A percentile compares a stretch with the other conserved stretches of the same genome.
Evolutionary conservation across 2,797 vertebrate genomes (phyloP).

Genomic region (Uromys caudimaculatus): DNA sequence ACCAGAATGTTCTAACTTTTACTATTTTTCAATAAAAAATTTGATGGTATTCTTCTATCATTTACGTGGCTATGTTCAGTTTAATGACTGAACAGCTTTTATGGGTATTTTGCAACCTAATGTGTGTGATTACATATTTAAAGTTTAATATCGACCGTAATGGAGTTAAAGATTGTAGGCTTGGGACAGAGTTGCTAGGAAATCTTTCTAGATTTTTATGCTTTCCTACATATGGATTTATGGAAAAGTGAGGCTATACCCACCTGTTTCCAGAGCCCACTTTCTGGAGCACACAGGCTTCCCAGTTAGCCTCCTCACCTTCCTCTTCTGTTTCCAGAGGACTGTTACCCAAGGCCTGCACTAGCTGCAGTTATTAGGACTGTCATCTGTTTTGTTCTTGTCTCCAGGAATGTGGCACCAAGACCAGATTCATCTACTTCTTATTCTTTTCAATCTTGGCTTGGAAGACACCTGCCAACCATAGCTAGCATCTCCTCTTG

Average conservation of each 20-base stretch:
- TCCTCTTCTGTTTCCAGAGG: not conserved
- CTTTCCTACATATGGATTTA: conserved; percentile 14
- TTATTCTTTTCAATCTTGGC: not conserved
- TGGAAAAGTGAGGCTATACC: conserved; percentile 35
- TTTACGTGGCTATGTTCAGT: conserved; percentile 60
- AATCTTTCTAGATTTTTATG: conserved; percentile 59
- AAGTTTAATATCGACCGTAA: conserved; percentile 77
- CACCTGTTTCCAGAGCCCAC: not conserved
- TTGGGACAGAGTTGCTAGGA: conserved; percentile 74
- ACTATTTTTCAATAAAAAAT: conserved; percentile 68
- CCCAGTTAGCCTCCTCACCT: not conserved
- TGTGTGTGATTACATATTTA: conserved; percentile 75
- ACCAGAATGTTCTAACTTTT: conserved; percentile 68
- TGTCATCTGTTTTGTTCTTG: not conserved
- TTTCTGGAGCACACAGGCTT: not conserved
- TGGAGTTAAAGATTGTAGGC: conserved; percentile 72
- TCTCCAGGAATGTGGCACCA: not conserved
- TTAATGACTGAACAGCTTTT: conserved; percentile 74
- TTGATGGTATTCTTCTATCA: conserved; percentile 60
- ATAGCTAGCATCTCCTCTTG: not conserved
- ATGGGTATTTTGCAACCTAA: conserved; percentile 73
- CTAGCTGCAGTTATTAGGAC: not conserved
- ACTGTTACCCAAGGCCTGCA: not conserved
- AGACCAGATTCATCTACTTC: not conserved
- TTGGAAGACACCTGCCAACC: not conserved